Evolutionary conservation across 2,797 vertebrate genomes (phyloP).

Genomic region (Borostomias antarcticus): DNA sequence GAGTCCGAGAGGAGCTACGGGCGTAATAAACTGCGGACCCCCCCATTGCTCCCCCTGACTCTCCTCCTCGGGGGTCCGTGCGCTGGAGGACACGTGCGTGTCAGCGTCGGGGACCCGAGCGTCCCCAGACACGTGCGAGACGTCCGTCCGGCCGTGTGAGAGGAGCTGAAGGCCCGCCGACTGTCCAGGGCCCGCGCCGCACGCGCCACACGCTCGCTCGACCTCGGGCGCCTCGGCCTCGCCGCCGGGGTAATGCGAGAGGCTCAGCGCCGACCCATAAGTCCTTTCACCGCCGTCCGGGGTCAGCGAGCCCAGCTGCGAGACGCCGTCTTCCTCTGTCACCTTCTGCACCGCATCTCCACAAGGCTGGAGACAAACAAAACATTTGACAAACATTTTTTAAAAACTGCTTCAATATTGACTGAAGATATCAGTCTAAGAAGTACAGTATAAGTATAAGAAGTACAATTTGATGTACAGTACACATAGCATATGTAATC

Average conservation of each 20-base stretch:
- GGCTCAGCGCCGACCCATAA: conserved; percentile 19
- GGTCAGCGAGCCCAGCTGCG: conserved; percentile 16
- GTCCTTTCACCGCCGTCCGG: conserved; percentile 40
- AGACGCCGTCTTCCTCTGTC: conserved; percentile 43
- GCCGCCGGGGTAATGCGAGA: conserved; percentile 45
- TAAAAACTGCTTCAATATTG: background rate
- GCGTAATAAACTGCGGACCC: conserved; percentile 64
- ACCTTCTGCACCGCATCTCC: conserved; percentile 52
- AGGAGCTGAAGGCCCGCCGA: conserved; percentile 16
- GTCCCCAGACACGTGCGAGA: conserved; percentile 28
- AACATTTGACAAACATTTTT: background rate
- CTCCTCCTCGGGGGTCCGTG: conserved; percentile 38
- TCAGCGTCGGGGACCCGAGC: conserved; percentile 20
- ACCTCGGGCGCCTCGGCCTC: conserved; percentile 28
- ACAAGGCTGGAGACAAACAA: conserved; percentile 39
- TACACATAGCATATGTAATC: no score
- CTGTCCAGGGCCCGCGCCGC: conserved; percentile 1
- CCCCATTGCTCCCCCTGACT: conserved; percentile 40
- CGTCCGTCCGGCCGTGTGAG: conserved; percentile 14
- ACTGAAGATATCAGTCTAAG: no score
- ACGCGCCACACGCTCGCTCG: conserved; percentile 15
- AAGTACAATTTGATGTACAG: no score
- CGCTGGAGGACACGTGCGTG: conserved; percentile 30
- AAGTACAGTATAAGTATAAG: no score
- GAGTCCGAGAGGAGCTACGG: conserved; percentile 60